phyloP scores from a whole-genome alignment of 2,797 vertebrate species.

The Gymnoscopelus braueri region DNA sequence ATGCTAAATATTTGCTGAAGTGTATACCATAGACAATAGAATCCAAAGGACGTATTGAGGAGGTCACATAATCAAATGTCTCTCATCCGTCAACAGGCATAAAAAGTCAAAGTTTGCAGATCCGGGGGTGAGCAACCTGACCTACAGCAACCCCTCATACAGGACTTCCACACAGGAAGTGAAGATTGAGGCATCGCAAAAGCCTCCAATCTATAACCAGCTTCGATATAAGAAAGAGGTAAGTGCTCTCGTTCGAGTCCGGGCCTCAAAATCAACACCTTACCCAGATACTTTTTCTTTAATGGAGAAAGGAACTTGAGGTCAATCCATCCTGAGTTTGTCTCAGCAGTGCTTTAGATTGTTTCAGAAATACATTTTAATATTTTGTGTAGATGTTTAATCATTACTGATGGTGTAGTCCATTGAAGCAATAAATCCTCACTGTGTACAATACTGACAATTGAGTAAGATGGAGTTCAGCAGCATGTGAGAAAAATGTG shows the following conservation, averaged over 20 bases:
- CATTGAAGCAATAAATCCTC: too few relatives aligned
- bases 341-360: slow-evolving; percentile 17
- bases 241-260: slow-evolving; percentile 11
- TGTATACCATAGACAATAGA: too few relatives aligned
- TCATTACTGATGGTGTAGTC: too few relatives aligned
- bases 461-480: too few relatives aligned
- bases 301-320: slow-evolving; percentile 34
- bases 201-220: slow-evolving; percentile 93
- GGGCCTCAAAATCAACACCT: too few relatives aligned
- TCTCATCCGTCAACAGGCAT: slow-evolving; percentile 79
- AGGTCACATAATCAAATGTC: too few relatives aligned
- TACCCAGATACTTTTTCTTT: background rate
- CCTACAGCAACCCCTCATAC: slow-evolving; percentile 98
- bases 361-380: background rate
- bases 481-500: too few relatives aligned
- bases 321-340: slow-evolving; percentile 29
- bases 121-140: slow-evolving; percentile 91
- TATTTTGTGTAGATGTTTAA: too few relatives aligned
- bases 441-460: too few relatives aligned
- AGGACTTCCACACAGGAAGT: slow-evolving; percentile 97
- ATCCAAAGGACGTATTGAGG: too few relatives aligned
- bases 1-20: too few relatives aligned
- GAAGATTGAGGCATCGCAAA: slow-evolving; percentile 93
- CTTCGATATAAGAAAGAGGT: slow-evolving; percentile 98
- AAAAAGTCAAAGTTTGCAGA: slow-evolving; percentile 96